Evolutionary conservation across 2,797 vertebrate species (phyloP).

Genomic region (Macropodus opercularis): DNA sequence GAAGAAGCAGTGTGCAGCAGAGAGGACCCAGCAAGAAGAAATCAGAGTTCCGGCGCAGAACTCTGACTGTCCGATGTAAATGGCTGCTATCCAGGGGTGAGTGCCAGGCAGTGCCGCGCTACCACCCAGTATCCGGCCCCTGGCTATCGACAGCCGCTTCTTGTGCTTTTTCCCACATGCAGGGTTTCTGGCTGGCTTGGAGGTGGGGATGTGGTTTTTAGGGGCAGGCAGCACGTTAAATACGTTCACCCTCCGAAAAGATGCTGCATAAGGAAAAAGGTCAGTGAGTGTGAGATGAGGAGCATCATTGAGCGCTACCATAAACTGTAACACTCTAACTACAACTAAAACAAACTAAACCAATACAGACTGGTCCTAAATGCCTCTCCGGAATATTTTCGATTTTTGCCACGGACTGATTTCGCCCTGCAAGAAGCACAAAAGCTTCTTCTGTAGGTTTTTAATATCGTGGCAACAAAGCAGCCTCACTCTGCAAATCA

Average conservation of each 20-base stretch:
- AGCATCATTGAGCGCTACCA: no score
- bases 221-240: neutral
- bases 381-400: constrained; percentile 46
- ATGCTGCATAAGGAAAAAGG: constrained; percentile 43
- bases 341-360: neutral
- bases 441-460: constrained; percentile 6
- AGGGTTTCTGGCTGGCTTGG: constrained; percentile 1
- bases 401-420: constrained; percentile 9
- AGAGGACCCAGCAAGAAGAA: constrained; percentile 92
- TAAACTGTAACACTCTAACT: neutral
- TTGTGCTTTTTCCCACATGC: constrained; percentile 87
- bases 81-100: constrained; percentile 93
- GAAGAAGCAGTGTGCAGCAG: constrained; percentile 94
- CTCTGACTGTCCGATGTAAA: constrained; percentile 84
- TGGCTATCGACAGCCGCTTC: constrained; percentile 79
- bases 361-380: constrained; percentile 9
- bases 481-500: constrained; percentile 20
- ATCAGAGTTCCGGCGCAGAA: constrained; percentile 93
- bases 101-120: constrained; percentile 85
- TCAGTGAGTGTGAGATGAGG: neutral
- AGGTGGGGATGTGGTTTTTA: neutral
- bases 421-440: constrained; percentile 32
- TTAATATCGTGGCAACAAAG: neutral
- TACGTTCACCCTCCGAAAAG: constrained; percentile 24
- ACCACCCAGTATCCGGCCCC: constrained; percentile 88